Conservation (phyloP, 2,888 invertebrate species). For the Cantharis lateralis region DNA sequence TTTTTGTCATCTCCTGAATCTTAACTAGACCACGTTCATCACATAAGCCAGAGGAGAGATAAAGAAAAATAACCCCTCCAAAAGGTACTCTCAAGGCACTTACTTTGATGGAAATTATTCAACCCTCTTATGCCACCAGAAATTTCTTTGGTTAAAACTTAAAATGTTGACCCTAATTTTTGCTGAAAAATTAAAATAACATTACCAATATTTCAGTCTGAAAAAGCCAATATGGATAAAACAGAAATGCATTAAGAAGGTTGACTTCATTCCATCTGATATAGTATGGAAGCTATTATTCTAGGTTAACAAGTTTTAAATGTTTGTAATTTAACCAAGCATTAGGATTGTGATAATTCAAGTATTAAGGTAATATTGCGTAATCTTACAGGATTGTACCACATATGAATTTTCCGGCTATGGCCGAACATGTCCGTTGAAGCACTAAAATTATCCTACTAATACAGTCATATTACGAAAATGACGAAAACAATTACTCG, state of each 20-base stretch:
- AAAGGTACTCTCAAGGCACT: neutral
- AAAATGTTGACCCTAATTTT: too few species aligned
- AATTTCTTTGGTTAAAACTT: too few species aligned
- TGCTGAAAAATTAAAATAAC: too few species aligned
- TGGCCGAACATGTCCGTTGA: neutral
- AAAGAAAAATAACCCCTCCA: neutral
- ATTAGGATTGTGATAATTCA: neutral
- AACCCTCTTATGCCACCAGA: neutral
- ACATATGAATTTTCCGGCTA: neutral
- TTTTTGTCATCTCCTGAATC: neutral
- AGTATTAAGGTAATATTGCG: neutral
- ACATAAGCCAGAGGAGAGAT: neutral
- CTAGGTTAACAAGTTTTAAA: neutral
- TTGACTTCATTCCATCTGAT: neutral
- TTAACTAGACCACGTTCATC: neutral
- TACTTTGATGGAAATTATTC: neutral
- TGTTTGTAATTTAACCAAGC: neutral
- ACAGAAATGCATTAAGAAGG: neutral
- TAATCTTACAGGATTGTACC: neutral
- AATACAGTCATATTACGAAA: neutral
- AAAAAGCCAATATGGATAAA: neutral
- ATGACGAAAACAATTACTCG: neutral
- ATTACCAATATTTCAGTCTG: neutral
- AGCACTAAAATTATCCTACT: neutral
- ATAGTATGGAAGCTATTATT: too few species aligned